Evolutionary conservation across 2,888 invertebrate genomes (phyloP).

Genomic region (Dynastes grantii): DNA sequence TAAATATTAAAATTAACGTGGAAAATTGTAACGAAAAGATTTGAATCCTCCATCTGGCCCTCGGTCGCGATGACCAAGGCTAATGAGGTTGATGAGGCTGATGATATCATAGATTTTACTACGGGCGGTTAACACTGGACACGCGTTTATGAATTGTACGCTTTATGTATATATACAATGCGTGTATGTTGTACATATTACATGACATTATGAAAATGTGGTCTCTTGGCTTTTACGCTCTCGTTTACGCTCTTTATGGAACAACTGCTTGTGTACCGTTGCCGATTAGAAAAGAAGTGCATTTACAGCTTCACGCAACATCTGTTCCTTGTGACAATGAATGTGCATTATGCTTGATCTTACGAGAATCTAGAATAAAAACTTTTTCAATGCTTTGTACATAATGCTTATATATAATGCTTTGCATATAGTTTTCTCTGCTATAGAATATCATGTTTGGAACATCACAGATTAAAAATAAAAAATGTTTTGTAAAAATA

Average conservation of each 20-base stretch:
- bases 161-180: neutral
- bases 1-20: conserved; percentile 18
- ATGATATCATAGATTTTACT: conserved; percentile 46
- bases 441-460: too few species aligned
- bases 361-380: too few species aligned
- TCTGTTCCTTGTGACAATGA: too few species aligned
- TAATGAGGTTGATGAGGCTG: conserved; percentile 41
- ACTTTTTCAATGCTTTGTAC: too few species aligned
- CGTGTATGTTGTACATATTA: conserved; percentile 20
- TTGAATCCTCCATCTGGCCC: conserved; percentile 40
- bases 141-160: conserved; percentile 38
- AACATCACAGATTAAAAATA: too few species aligned
- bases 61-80: conserved; percentile 17
- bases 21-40: conserved; percentile 38
- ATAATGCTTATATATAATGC: too few species aligned
- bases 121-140: conserved; percentile 3
- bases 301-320: too few species aligned
- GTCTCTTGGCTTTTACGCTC: conserved; percentile 18
- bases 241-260: conserved; percentile 10
- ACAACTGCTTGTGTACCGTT: neutral
- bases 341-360: too few species aligned
- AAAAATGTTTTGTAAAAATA: too few species aligned
- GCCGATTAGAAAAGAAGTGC: neutral
- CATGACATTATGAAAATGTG: conserved; percentile 42
- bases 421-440: too few species aligned